phyloP scores from a whole-genome alignment of 2,888 invertebrate genomes.

The Tetheella fluctuosa region DNA sequence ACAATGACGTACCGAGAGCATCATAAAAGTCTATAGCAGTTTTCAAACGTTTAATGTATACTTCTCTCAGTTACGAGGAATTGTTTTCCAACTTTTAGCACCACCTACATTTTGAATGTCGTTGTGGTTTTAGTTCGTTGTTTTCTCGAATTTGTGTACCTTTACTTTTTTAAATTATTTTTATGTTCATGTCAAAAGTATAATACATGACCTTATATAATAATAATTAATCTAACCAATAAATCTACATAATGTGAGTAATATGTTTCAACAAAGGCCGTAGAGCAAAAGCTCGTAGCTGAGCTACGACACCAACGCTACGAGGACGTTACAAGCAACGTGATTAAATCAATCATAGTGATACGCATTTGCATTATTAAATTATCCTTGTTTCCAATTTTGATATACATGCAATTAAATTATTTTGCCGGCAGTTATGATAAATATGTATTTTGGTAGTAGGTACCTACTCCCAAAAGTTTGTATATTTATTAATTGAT shows the following conservation, averaged over 20 bases:
- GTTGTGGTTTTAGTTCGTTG: slow-evolving; percentile 28
- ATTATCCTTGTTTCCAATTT: not conserved
- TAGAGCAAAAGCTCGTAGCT: not conserved
- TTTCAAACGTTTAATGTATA: slow-evolving; percentile 53
- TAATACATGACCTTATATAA: too few relatives aligned
- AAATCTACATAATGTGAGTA: too few relatives aligned
- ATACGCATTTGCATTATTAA: not conserved
- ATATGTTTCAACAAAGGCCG: not conserved
- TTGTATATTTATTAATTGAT: too few relatives aligned
- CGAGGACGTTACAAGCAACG: not conserved
- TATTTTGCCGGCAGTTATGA: too few relatives aligned
- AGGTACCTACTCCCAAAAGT: too few relatives aligned
- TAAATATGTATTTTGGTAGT: too few relatives aligned
- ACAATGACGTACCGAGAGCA: slow-evolving; percentile 49
- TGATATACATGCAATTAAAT: not conserved
- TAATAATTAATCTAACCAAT: too few relatives aligned
- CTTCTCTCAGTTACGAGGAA: slow-evolving; percentile 41
- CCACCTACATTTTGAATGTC: slow-evolving; percentile 37
- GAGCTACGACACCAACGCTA: not conserved
- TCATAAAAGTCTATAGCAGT: slow-evolving; percentile 59
- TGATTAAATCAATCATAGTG: not conserved
- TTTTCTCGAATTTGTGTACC: not conserved
- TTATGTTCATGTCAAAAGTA: too few relatives aligned
- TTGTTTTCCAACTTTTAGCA: slow-evolving; percentile 44
- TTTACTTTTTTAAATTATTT: not conserved